phyloP scores from a whole-genome alignment of 2,888 invertebrate genomes.

The Leptopterna dolabrata region DNA sequence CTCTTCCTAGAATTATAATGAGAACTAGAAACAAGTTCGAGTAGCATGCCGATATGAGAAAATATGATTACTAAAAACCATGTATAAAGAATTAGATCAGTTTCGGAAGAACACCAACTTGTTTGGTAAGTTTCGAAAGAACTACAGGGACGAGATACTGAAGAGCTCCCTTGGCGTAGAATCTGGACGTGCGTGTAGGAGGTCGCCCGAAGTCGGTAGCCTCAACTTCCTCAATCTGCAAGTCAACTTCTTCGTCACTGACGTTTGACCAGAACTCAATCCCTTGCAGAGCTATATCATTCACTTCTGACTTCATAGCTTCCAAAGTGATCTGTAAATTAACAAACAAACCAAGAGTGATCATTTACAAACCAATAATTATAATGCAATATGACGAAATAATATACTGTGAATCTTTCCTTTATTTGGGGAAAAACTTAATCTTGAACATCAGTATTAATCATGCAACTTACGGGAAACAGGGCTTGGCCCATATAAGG shows the following conservation, averaged over 20 bases:
- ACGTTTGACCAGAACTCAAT: conserved; percentile 99
- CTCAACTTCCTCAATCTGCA: conserved; percentile 93
- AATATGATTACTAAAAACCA: too few relatives aligned
- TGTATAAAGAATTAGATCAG: background rate
- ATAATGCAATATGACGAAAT: background rate
- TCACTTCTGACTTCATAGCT: conserved; percentile 97
- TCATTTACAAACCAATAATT: background rate
- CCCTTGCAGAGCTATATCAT: conserved; percentile 96
- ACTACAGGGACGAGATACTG: conserved; percentile 95
- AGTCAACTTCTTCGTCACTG: conserved; percentile 98
- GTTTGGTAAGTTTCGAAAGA: conserved; percentile 90
- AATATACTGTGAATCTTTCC: background rate
- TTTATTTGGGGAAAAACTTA: too few relatives aligned
- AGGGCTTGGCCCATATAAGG: conserved; percentile 98
- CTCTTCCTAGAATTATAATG: conserved; percentile 75
- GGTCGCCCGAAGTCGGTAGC: conserved; percentile 93
- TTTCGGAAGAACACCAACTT: background rate
- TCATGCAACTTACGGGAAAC: conserved; percentile 79
- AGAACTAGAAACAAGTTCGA: too few relatives aligned
- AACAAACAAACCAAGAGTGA: conserved; percentile 56
- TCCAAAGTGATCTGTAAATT: conserved; percentile 85
- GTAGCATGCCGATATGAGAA: too few relatives aligned
- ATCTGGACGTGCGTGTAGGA: conserved; percentile 91
- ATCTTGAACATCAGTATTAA: too few relatives aligned
- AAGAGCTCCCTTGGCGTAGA: conserved; percentile 98